Conservation (phyloP, 1,140 invertebrate species). For the Leptonema lineaticorne region DNA sequence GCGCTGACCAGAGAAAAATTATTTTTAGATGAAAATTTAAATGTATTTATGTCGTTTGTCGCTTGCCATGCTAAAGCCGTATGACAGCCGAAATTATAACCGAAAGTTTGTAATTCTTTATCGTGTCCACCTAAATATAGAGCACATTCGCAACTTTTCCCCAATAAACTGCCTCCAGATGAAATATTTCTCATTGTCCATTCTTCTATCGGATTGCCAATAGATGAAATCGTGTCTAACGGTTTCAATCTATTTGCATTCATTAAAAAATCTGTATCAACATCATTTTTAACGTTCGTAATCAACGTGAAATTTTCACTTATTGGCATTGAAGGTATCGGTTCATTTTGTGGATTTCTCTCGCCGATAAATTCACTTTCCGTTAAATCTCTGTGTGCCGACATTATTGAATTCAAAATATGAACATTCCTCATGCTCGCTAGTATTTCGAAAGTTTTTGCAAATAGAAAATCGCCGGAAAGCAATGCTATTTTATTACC, state of each 20-base stretch:
- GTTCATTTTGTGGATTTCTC: conserved; percentile 75
- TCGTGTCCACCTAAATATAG: conserved; percentile 75
- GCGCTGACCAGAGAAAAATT: conserved; percentile 70
- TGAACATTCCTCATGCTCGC: conserved; percentile 68
- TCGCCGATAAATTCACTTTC: conserved; percentile 83
- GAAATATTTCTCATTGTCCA: conserved; percentile 81
- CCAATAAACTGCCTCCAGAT: conserved; percentile 74
- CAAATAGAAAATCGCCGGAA: conserved; percentile 86
- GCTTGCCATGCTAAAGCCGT: conserved; percentile 82
- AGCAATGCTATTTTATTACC: conserved; percentile 90
- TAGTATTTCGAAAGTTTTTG: conserved; percentile 76
- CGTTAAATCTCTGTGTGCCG: conserved; percentile 76
- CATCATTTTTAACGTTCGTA: conserved; percentile 41
- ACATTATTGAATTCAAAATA: conserved; percentile 80
- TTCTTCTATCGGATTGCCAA: conserved; percentile 68
- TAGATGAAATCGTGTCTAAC: conserved; percentile 54
- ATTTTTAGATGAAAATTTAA: conserved; percentile 51
- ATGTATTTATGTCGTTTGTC: conserved; percentile 58
- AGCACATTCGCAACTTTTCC: conserved; percentile 79
- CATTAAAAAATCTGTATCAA: conserved; percentile 47
- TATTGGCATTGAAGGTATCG: conserved; percentile 65
- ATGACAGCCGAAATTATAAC: conserved; percentile 82
- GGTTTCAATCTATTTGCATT: conserved; percentile 36
- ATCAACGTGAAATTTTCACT: conserved; percentile 53
- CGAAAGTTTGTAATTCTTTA: conserved; percentile 63